Base-by-base conservation (phyloP, 2,888 invertebrate species). In the Bedellia somnulentella region DNA sequence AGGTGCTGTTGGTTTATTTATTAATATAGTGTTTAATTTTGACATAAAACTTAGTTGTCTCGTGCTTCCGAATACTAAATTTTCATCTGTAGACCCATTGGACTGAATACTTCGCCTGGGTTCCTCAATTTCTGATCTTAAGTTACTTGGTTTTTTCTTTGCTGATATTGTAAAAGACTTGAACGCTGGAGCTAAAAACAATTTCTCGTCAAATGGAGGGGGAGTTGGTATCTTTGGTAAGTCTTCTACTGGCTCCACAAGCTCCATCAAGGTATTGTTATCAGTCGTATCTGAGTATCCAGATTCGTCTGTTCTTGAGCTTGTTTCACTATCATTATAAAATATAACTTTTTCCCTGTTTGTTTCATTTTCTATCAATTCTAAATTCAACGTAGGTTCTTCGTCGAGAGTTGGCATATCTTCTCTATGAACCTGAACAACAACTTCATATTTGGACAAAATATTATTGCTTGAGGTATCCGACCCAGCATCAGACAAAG, bases 401-500 rank as follows among this genome's bases (percentile, higher is more conserved):
- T 71, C 70, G 8, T 46, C 52, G 4, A 73, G 46, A 46, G 47
- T 70, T 1, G 67, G 59, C 32, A 73, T 53, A 54, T 80, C 78
- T 49, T 80, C 79, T 50, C 78, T 67, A 42, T 80, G 80, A 9
- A 80, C 77, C 56, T 78, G 73, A 34, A 70, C 80, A 43, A 80
- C 63, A 14, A 80, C 79, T 55, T 77, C 77, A 49, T 80, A 79
- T 57, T 77, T 73, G 42, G 75, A 67, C 59, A 70, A 58, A 24
- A 49, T 61, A 44, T 59, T 64, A 56, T 50, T 62, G 54, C 62
- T 57, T 27, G 75, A 73, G 49, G 60, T 66, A 29, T 71, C 70
- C 22, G 71, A 75, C 12, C 60, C 71, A 11, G 70, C 67, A 42
- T 70, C 71, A 31, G 71, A 73, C 30, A 71, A 37, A 34, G 71